Evolutionary conservation across 2,888 invertebrate genomes (phyloP).

Genomic region (Catonia carolina): DNA sequence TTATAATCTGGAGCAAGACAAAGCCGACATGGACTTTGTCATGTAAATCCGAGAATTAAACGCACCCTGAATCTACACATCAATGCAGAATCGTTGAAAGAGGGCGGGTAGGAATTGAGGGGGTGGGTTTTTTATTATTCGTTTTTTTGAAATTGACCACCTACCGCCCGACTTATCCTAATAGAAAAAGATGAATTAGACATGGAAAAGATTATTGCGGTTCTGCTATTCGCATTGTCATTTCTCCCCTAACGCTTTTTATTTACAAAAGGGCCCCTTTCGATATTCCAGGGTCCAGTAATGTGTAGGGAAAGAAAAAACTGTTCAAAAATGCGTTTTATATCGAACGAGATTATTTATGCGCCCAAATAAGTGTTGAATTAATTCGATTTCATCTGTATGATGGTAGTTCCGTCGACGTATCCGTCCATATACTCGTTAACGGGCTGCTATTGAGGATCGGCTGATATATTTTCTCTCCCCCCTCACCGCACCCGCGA

Average conservation of each 20-base stretch:
- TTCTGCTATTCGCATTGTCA: background rate
- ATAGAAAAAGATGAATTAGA: constrained; percentile 10
- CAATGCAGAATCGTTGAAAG: background rate
- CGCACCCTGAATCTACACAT: constrained; percentile 11
- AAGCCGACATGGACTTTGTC: constrained; percentile 8
- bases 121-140: background rate
- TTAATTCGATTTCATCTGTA: too few species aligned
- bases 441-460: too few species aligned
- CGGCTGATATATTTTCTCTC: background rate
- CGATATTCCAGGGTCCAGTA: too few species aligned
- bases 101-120: background rate
- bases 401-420: too few species aligned
- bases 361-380: too few species aligned
- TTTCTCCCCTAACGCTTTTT: background rate
- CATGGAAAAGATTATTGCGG: constrained; percentile 4
- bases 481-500: background rate
- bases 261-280: too few species aligned
- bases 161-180: constrained; percentile 3
- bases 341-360: too few species aligned
- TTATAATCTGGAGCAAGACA: constrained; percentile 2
- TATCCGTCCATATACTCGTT: too few species aligned
- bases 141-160: constrained; percentile 2
- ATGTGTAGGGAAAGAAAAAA: too few species aligned
- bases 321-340: too few species aligned
- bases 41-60: constrained; percentile 13